phyloP scores from a whole-genome alignment of 2,888 invertebrate species.

The Eumacrocentrus americanus region DNA sequence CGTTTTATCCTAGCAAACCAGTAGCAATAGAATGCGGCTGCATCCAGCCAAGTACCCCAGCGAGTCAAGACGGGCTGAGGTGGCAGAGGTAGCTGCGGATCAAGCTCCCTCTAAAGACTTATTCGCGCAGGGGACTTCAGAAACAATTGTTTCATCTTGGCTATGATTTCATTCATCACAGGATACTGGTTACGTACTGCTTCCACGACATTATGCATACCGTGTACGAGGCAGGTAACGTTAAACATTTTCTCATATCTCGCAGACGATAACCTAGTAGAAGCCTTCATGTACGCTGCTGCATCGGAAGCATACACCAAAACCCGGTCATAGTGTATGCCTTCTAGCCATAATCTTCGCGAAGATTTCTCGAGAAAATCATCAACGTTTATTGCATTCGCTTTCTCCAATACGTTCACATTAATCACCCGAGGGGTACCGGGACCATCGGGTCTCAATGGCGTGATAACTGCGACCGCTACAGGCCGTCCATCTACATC shows the following conservation, averaged over 20 bases:
- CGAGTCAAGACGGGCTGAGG: background rate
- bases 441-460: background rate
- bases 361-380: background rate
- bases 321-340: background rate
- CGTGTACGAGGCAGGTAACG: constrained; percentile 5
- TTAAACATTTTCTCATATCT: constrained; percentile 1
- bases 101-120: background rate
- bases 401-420: background rate
- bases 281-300: background rate
- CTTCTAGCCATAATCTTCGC: constrained; percentile 2
- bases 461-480: background rate
- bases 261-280: background rate
- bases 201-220: constrained; percentile 12
- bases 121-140: background rate
- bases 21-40: background rate
- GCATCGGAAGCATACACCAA: background rate
- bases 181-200: background rate
- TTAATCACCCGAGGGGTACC: constrained; percentile 7
- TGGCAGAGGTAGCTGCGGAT: background rate
- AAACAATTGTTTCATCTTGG: background rate
- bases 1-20: background rate
- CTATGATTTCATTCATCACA: background rate
- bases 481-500: background rate
- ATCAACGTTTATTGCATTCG: background rate
- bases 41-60: background rate